These are phyloP conservation scores for Aurelia sp. DNA, from an alignment of 30 jellyfish, hydroid and myxozoan species.

Conservation along the genomic window DNA sequence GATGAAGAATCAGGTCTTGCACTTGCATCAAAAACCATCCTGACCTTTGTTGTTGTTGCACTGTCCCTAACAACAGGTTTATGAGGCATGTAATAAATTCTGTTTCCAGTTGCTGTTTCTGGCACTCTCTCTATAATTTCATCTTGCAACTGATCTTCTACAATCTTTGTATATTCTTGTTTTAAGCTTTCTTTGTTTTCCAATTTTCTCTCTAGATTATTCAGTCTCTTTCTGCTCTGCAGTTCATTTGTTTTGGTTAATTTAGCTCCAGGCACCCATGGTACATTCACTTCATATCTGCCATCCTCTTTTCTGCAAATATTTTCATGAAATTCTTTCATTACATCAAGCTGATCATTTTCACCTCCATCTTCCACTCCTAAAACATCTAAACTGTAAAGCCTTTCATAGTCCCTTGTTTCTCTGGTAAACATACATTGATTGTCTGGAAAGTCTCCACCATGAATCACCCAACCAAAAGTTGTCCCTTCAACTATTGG, in stretches of 20 bases:
- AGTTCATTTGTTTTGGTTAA: conserved; percentile 14
- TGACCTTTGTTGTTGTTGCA: neutral
- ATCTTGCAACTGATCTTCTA: neutral
- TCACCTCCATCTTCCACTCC: conserved; percentile 42
- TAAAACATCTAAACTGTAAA: neutral
- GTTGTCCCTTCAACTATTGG: conserved; percentile 50
- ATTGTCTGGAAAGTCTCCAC: conserved; percentile 26
- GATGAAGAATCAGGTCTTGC: neutral
- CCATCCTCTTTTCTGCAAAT: conserved; percentile 30
- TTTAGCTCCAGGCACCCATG: conserved; percentile 27
- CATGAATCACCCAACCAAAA: conserved; percentile 53
- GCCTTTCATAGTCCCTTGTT: conserved; percentile 30
- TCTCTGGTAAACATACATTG: conserved; percentile 22
- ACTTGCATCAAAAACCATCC: neutral
- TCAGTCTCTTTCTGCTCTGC: conserved; percentile 10
- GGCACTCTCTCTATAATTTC: conserved; percentile 29
- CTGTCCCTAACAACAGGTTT: conserved; percentile 7
- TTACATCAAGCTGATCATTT: conserved; percentile 26
- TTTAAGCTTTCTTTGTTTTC: conserved; percentile 6
- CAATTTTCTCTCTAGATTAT: conserved; percentile 2
- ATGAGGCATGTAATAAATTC: neutral
- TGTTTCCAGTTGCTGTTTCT: conserved; percentile 1
- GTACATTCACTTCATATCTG: conserved; percentile 29
- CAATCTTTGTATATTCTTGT: conserved; percentile 15
- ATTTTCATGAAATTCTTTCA: conserved; percentile 16